Evolutionary conservation across 2,113 vertebrate species (phyloP).

Genomic region (Dicerorhinus sumatrensis): DNA sequence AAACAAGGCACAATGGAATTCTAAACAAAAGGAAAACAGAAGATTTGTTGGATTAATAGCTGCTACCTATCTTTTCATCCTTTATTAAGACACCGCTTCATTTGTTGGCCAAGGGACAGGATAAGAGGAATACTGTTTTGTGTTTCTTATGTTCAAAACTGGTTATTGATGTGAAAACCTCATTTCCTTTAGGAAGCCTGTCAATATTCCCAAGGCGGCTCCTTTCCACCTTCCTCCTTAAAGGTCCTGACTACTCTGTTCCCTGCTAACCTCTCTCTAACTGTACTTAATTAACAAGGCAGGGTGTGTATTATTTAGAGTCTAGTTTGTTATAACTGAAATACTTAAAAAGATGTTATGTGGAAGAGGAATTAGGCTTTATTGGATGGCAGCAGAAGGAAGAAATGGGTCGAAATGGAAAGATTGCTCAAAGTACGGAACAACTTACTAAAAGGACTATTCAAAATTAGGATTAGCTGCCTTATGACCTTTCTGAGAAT

Average conservation of each 20-base stretch:
- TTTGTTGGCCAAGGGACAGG: slow-evolving; percentile 10
- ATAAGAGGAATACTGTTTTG: not conserved
- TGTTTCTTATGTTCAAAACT: not conserved
- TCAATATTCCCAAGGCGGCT: not conserved
- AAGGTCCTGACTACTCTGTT: not conserved
- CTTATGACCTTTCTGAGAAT: not conserved
- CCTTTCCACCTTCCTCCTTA: not conserved
- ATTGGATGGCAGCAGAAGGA: not conserved
- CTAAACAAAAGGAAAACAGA: not conserved
- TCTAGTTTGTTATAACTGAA: not conserved
- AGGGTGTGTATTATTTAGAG: not conserved
- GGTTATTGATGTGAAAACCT: slow-evolving; percentile 35
- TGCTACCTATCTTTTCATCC: not conserved
- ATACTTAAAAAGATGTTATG: not conserved
- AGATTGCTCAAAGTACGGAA: not conserved
- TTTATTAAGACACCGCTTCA: slow-evolving; percentile 47
- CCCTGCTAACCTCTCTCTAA: not conserved
- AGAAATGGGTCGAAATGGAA: not conserved
- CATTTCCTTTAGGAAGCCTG: not conserved
- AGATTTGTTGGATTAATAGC: slow-evolving; percentile 18
- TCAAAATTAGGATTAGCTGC: not conserved
- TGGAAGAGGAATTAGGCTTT: not conserved
- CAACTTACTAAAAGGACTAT: not conserved
- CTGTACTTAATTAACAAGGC: not conserved
- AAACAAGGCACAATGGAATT: not conserved